Percentiles rank a stretch among this genome's conserved stretches.
phyloP scores from a whole-genome alignment of 1,140 invertebrate genomes.

The Subanguina moxae region DNA sequence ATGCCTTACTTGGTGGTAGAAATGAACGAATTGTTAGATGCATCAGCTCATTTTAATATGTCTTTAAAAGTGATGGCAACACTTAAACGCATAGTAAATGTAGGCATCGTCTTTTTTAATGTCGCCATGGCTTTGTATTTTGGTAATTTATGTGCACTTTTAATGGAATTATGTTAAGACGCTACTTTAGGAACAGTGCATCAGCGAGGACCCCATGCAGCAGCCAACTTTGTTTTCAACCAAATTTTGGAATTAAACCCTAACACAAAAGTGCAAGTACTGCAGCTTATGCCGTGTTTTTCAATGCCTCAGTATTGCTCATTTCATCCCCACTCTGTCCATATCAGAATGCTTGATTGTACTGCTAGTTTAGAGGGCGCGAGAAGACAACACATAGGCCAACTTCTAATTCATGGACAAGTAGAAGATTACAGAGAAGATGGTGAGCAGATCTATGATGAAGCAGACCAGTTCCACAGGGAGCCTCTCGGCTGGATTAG shows the following conservation, averaged over 20 bases:
- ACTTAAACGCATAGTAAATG: too few relatives aligned
- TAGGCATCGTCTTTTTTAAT: neutral
- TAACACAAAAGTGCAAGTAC: slow-evolving; percentile 13
- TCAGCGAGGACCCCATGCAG: slow-evolving; percentile 30
- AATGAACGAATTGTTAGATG: neutral
- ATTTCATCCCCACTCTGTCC: slow-evolving; percentile 25
- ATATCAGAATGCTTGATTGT: slow-evolving; percentile 34
- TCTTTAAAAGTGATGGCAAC: too few relatives aligned
- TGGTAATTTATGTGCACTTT: slow-evolving; percentile 15
- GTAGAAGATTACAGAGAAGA: slow-evolving; percentile 13
- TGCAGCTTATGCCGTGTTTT: slow-evolving; percentile 37
- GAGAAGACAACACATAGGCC: neutral
- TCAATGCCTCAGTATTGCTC: slow-evolving; percentile 34
- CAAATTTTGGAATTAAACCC: slow-evolving; percentile 2
- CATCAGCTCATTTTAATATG: too few relatives aligned
- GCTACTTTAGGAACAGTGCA: slow-evolving; percentile 21
- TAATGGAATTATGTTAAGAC: neutral
- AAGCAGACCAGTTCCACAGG: slow-evolving; percentile 23
- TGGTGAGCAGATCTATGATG: too few relatives aligned
- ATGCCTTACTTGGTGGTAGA: slow-evolving; percentile 29
- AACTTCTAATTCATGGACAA: neutral
- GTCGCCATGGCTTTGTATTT: slow-evolving; percentile 9
- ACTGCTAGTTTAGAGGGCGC: slow-evolving; percentile 17
- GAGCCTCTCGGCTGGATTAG: slow-evolving; percentile 25
- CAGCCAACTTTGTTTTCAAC: slow-evolving; percentile 4